Percentiles rank a stretch among this genome's conserved stretches.
Conservation (phyloP, 2,113 vertebrate genomes). For the Colius striatus region DNA sequence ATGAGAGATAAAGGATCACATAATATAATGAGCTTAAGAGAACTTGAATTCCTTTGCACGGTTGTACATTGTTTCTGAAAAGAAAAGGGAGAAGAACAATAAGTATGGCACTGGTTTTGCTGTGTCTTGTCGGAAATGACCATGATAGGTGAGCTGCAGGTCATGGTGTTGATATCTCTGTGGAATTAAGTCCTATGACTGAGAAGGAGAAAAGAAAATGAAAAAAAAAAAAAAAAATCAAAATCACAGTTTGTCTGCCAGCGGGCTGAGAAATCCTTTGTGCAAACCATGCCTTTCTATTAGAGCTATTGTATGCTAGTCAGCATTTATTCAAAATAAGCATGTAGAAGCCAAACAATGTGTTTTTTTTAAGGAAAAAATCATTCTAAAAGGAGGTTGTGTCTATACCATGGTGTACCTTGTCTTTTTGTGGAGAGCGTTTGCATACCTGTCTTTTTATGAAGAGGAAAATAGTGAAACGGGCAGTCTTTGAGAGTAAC, state of each 20-base stretch:
- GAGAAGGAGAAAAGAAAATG: no score
- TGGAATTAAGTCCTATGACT: background rate
- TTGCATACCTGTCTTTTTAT: background rate
- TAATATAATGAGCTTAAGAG: background rate
- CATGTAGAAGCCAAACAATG: background rate
- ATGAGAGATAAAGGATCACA: conserved; percentile 7
- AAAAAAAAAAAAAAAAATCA: no score
- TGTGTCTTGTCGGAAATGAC: background rate
- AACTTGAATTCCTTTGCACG: background rate
- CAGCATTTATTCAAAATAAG: background rate
- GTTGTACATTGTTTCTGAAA: background rate
- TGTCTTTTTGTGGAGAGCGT: background rate
- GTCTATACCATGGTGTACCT: background rate
- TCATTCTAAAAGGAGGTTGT: background rate
- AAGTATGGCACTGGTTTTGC: background rate
- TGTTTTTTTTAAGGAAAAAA: background rate
- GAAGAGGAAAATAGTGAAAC: background rate
- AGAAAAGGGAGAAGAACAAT: background rate
- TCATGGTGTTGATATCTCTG: background rate
- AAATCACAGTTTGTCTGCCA: background rate
- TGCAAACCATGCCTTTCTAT: background rate
- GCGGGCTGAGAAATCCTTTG: background rate
- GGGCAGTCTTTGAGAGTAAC: background rate
- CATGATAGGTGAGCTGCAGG: background rate
- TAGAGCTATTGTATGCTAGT: background rate